Evolutionary conservation across 2,113 vertebrate genomes (phyloP).

Genomic region (Oriolus oriolus): DNA sequence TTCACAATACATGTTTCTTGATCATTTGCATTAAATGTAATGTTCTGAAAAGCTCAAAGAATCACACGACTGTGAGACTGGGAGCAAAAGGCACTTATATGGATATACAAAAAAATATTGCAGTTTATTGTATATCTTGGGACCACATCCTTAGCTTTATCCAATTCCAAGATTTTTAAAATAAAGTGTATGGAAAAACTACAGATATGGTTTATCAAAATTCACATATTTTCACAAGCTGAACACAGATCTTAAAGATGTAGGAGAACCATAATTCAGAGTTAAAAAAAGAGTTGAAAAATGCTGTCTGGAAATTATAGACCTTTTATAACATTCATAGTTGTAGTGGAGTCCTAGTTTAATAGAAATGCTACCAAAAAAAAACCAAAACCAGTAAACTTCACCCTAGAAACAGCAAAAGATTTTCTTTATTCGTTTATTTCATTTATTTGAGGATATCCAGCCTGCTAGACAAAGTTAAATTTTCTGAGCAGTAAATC

Average conservation of each 20-base stretch:
- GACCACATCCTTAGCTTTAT: background rate
- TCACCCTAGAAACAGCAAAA: background rate
- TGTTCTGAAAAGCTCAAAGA: background rate
- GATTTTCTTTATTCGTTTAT: background rate
- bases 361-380: background rate
- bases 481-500: background rate
- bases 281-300: background rate
- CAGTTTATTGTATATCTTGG: background rate
- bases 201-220: background rate
- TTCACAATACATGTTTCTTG: background rate
- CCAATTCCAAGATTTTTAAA: background rate
- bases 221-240: background rate
- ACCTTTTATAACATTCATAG: background rate
- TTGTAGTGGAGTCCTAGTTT: background rate
- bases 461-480: background rate
- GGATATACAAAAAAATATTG: background rate
- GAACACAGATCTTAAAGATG: background rate
- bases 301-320: background rate
- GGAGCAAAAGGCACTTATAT: background rate
- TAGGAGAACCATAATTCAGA: background rate
- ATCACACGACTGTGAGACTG: background rate
- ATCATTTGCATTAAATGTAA: conserved; percentile 4
- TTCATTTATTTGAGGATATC: background rate
- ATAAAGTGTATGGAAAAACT: background rate
- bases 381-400: background rate